These are phyloP conservation scores for Oreochromis spilurus DNA, from an alignment of 2,113 vertebrate species.

Conservation along the genomic window DNA sequence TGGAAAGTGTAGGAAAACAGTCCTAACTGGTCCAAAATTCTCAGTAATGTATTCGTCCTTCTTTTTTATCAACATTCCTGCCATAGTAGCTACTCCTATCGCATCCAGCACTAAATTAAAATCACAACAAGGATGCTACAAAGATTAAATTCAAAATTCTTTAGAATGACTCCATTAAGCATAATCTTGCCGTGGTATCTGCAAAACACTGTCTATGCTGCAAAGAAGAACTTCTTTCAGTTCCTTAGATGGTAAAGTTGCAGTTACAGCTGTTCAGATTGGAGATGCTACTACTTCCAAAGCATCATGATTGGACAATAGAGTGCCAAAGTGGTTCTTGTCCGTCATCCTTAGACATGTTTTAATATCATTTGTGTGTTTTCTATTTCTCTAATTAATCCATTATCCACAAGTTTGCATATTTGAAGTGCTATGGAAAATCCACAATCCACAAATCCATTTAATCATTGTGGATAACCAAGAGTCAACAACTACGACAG, in stretches of 20 bases:
- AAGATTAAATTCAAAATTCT: background rate
- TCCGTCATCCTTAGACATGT: background rate
- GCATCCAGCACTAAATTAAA: background rate
- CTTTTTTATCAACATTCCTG: background rate
- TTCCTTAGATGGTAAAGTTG: background rate
- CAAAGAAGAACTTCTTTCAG: background rate
- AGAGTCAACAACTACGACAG: background rate
- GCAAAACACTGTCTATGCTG: accelerated
- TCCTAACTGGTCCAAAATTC: background rate
- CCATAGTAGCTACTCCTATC: background rate
- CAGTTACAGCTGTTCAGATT: background rate
- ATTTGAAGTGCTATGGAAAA: background rate
- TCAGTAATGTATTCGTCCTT: background rate
- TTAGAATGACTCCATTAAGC: background rate
- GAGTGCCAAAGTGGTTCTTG: background rate
- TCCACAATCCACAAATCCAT: background rate
- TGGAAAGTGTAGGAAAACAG: background rate
- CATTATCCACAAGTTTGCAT: background rate
- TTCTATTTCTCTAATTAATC: background rate
- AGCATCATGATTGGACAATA: background rate
- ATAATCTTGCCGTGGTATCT: background rate
- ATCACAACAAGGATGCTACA: background rate
- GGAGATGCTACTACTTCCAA: background rate
- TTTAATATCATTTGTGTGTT: background rate
- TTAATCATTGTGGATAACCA: background rate